A percentile compares a stretch with the other conserved stretches of the same genome.
Conservation (phyloP, 2,888 invertebrate genomes). For the Nomada ferruginata region DNA sequence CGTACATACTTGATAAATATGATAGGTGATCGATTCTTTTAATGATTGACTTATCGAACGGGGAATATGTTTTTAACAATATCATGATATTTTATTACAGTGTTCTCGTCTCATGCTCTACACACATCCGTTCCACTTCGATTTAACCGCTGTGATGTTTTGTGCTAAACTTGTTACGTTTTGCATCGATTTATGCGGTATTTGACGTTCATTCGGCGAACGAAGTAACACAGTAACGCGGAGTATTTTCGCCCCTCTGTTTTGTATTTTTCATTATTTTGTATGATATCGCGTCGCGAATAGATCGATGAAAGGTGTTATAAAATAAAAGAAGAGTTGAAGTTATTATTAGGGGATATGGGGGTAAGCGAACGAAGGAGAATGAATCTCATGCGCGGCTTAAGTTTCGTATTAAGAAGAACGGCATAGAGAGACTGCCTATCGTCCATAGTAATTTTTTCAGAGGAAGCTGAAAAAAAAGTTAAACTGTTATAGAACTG, state of each 20-base stretch:
- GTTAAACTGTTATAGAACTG: conserved; percentile 21
- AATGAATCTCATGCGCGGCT: not conserved
- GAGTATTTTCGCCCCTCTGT: conserved; percentile 14
- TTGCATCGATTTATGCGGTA: conserved; percentile 43
- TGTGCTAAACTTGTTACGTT: conserved; percentile 64
- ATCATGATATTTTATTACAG: conserved; percentile 48
- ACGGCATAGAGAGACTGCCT: conserved; percentile 33
- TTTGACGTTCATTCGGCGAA: conserved; percentile 25
- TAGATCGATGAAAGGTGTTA: not conserved
- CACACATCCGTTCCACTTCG: conserved; percentile 41
- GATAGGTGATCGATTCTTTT: conserved; percentile 4
- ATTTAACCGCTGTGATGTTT: conserved; percentile 61
- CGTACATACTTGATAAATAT: conserved; percentile 13
- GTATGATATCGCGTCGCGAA: not conserved
- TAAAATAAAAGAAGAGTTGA: no score
- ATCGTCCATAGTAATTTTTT: conserved; percentile 50
- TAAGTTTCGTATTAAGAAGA: not conserved
- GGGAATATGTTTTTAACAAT: conserved; percentile 2
- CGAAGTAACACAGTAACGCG: conserved; percentile 25
- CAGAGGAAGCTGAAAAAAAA: conserved; percentile 13
- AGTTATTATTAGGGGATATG: no score
- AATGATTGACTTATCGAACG: conserved; percentile 5
- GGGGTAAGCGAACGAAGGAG: not conserved
- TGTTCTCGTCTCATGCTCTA: conserved; percentile 23
- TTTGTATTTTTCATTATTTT: conserved; percentile 13